Base-by-base conservation (phyloP, 2,113 vertebrate species). In the Orientallactaga bullata region DNA sequence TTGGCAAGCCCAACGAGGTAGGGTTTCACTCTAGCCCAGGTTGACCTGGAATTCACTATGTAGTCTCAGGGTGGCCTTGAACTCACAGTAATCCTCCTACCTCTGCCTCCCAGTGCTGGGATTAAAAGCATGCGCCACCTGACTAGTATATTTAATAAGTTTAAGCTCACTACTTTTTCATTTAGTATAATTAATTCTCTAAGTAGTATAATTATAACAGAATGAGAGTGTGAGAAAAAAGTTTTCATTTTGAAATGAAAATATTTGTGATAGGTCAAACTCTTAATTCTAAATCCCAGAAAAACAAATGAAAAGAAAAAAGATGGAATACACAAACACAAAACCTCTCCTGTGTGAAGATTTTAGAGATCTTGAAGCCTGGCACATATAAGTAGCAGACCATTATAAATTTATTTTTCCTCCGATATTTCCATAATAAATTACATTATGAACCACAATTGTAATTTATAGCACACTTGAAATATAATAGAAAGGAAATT, bases 231-330 rank as follows among this genome's bases (percentile, higher is more conserved):
- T 89, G 55, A 42, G 65, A 85, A 80, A 63, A 63, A 26, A 21
- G 35, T 89, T 92, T 89, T 81, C 55, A 63, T 10, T 85, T 83
- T 88, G 42, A 80, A 68, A 66, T 76, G 37, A 91, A 91, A 76
- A 68, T 91, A 84, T 73, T 84, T 84, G 58, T 51, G 47, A 73
- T 63, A n/a, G 37, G 35, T 23, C 65, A 84, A 79, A 60, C 47
- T 47, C 68, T 47, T 55, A 66, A 88, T 88, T 73, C 24, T 66
- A 83, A 88, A 82, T 79, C 85, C 73, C n/a, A 68, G 63, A 24
- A 78, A 78, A 84, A 79, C 90, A 89, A 89, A 87, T n/a, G 79
- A 80, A 81, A 83, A 55, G 21, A 92, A 81, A 81, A 15, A 91
- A 61, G 76, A 71, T 2, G 4, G 32, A 82, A 47, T 37, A 74